Conservation (phyloP, 2,113 vertebrate genomes). For the Ammodytes marinus region DNA sequence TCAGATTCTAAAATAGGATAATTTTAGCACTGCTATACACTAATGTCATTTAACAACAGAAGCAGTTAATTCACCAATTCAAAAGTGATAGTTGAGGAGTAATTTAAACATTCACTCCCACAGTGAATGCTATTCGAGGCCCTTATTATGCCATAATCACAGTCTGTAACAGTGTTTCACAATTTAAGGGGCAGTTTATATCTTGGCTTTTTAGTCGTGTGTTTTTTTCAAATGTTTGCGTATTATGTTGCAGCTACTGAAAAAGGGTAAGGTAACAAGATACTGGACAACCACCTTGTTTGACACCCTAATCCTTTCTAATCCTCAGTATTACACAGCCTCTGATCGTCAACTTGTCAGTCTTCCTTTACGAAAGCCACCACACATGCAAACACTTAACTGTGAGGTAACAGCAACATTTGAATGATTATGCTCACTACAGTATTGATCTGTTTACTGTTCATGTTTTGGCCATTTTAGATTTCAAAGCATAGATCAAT, state of each 20-base stretch:
- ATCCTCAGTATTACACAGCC: conserved; percentile 50
- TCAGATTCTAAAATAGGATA: neutral
- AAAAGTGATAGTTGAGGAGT: neutral
- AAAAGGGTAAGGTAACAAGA: conserved; percentile 56
- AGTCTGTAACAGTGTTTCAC: neutral
- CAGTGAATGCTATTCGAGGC: neutral
- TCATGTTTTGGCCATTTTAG: neutral
- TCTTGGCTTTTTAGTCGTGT: conserved; percentile 9
- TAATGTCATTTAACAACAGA: neutral
- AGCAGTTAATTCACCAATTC: neutral
- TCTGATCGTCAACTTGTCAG: conserved; percentile 22
- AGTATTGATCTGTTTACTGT: neutral
- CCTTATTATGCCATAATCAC: neutral
- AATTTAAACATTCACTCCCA: neutral
- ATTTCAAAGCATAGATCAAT: neutral
- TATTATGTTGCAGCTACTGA: conserved; percentile 16
- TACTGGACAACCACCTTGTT: conserved; percentile 41
- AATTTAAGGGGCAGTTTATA: neutral
- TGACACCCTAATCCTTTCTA: conserved; percentile 62
- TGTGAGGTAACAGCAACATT: neutral
- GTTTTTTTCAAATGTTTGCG: conserved; percentile 17
- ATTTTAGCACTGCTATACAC: neutral
- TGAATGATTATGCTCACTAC: neutral
- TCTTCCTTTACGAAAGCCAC: conserved; percentile 18
- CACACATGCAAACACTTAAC: conserved; percentile 10